Evolutionary conservation across 2,113 vertebrate species (phyloP), one percentile per base, ranked within the genome.

Genomic region (Tichodroma muraria): DNA sequence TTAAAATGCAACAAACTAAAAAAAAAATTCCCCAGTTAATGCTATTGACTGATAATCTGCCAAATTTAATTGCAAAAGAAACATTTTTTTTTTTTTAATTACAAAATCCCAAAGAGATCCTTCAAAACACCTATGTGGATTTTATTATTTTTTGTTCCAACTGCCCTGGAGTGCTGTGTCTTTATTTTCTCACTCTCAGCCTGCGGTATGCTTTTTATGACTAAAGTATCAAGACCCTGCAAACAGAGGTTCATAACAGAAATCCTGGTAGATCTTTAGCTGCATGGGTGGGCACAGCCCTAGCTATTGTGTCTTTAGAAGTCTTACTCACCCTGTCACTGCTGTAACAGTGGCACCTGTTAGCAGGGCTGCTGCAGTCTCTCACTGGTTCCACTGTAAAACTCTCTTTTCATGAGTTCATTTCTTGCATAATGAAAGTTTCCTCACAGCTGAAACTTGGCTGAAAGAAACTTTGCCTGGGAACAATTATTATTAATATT

Each of bases 361-460:
- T 79, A 87, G 69, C 59, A 47, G 31, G 14, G 47, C 77, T 87
- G 65, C 83, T 83, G 78, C 68, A 80, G 60, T n/a, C 60, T 73
- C 90, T 96, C 70, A 27, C 25, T 72, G 27, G 68, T 70, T 94
- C 91, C 89, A 94, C 81, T 85, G 73, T 82, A 94, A 94, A 92
- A 59, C n/a, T 69, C 77, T 53, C 69, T 66, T 90, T 95, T 88
- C 90, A 94, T 79, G 76, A 95, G 84, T 91, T 89, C 72, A 64
- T 94, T 90, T 91, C 76, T 96, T 84, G 50, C 72, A 78, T 88
- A 93, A 90, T 96, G 89, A 88, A 94, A 86, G 44, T 89, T 96
- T 93, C 63, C 87, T 91, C 23, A 30, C 65, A 83, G 79, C 30
- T 95, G 87, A 97, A 90, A 95, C n/a, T 90, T 96, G 91, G 88